These are phyloP conservation scores for Fringilla coelebs DNA, from an alignment of 2,797 vertebrate genomes.

Conservation along the genomic window DNA sequence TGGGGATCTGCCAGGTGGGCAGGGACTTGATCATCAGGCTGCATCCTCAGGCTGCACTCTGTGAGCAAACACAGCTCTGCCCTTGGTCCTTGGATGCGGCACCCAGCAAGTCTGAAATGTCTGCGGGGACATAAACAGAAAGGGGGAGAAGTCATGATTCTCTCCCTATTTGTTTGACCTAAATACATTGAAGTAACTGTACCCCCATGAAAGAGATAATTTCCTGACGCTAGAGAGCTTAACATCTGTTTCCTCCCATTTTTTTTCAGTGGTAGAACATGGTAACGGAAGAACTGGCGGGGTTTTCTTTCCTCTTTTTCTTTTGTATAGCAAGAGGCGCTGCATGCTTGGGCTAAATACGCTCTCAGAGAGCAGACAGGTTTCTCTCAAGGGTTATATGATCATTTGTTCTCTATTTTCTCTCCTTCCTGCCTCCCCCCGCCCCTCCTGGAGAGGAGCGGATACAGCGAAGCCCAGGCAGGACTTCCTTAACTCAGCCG, in stretches of 20 bases:
- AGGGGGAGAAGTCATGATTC: not conserved
- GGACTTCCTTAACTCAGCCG: constrained; percentile 65
- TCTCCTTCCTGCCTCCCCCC: constrained; percentile 59
- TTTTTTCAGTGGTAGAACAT: constrained; percentile 26
- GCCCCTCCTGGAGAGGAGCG: constrained; percentile 58
- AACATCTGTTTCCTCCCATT: constrained; percentile 73
- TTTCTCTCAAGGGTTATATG: constrained; percentile 61
- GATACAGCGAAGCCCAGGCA: constrained; percentile 58
- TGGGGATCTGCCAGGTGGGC: not conserved
- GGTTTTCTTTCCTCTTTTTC: constrained; percentile 65
- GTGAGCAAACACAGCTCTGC: not conserved
- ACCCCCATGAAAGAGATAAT: constrained; percentile 62
- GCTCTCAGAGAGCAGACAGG: constrained; percentile 27
- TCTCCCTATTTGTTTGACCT: constrained; percentile 46
- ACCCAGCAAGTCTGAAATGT: not conserved
- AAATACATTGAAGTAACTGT: constrained; percentile 42
- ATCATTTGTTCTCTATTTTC: constrained; percentile 69
- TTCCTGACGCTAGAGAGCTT: constrained; percentile 51
- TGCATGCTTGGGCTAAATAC: constrained; percentile 29
- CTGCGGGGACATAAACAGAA: not conserved
- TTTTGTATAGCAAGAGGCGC: constrained; percentile 43
- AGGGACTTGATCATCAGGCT: not conserved
- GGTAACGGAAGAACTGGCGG: constrained; percentile 52
- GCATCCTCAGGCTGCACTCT: not conserved
- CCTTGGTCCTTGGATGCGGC: fast-evolving